Conservation (phyloP, 2,113 vertebrate genomes). For the Mungos mungo region DNA sequence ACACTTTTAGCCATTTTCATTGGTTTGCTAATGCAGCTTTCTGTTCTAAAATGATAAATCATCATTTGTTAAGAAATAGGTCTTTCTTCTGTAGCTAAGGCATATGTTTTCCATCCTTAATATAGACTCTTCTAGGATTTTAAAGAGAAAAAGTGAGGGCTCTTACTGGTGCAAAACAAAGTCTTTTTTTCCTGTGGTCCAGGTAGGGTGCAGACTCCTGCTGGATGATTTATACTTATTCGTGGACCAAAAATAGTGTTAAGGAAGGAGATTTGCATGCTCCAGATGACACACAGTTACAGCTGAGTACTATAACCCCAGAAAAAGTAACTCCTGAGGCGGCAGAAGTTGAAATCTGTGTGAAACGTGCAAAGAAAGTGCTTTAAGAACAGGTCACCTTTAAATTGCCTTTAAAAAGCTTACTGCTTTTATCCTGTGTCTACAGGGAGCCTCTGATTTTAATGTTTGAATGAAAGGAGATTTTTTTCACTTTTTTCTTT, state of each 20-base stretch:
- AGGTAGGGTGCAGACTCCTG: neutral
- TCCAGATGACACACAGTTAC: neutral
- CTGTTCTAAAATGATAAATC: slow-evolving; percentile 80
- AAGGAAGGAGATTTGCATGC: slow-evolving; percentile 35
- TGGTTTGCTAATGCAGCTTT: slow-evolving; percentile 76
- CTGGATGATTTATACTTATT: slow-evolving; percentile 47
- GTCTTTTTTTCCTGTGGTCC: neutral
- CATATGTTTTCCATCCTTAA: slow-evolving; percentile 19
- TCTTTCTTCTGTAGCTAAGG: slow-evolving; percentile 15
- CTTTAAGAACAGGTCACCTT: slow-evolving; percentile 63
- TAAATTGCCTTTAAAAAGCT: neutral
- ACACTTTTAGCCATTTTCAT: slow-evolving; percentile 78
- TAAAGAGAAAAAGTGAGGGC: neutral
- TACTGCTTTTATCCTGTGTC: neutral
- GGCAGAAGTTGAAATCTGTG: slow-evolving; percentile 40
- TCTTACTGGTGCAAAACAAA: neutral
- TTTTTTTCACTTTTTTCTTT: neutral
- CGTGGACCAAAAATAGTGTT: neutral
- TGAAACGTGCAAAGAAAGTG: slow-evolving; percentile 55
- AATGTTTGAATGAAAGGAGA: slow-evolving; percentile 44
- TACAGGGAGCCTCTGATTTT: slow-evolving; percentile 32
- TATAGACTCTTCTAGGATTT: neutral
- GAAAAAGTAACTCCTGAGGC: slow-evolving; percentile 34
- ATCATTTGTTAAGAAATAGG: slow-evolving; percentile 67
- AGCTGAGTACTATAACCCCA: slow-evolving; percentile 17